Conservation (phyloP, 2,888 invertebrate genomes). For the Caenorhabditis imperialis region DNA sequence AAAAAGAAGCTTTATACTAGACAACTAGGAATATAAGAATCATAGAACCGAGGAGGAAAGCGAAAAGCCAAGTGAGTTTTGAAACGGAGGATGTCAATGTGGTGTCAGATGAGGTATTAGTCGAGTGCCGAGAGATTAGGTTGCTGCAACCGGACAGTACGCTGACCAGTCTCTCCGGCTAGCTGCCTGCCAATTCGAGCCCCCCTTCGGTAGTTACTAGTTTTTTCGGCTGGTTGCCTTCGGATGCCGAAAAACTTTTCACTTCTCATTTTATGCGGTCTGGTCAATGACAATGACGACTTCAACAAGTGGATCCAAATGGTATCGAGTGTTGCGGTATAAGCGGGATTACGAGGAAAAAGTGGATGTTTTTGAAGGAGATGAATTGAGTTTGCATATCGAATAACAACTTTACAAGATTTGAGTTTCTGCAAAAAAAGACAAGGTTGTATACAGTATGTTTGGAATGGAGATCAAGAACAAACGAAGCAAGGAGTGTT, state of each 20-base stretch:
- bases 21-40: too few species aligned
- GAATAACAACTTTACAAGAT: too few species aligned
- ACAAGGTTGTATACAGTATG: too few species aligned
- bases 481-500: too few species aligned
- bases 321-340: too few species aligned
- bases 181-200: slow-evolving; percentile 31
- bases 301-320: slow-evolving; percentile 39
- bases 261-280: slow-evolving; percentile 8
- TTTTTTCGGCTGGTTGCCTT: slow-evolving; percentile 40
- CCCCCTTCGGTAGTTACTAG: slow-evolving; percentile 41
- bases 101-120: slow-evolving; percentile 53
- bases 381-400: too few species aligned
- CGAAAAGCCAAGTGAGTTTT: neutral
- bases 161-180: slow-evolving; percentile 33
- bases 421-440: too few species aligned
- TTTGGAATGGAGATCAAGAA: too few species aligned
- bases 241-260: slow-evolving; percentile 33
- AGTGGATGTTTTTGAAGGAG: too few species aligned
- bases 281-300: too few species aligned
- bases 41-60: neutral
- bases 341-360: too few species aligned
- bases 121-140: slow-evolving; percentile 40
- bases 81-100: slow-evolving; percentile 33
- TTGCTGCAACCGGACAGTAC: slow-evolving; percentile 49
- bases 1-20: too few species aligned